Percentiles rank a stretch among this genome's conserved stretches.
phyloP scores from a whole-genome alignment of 2,888 invertebrate species.

The Stenurella melanura region DNA sequence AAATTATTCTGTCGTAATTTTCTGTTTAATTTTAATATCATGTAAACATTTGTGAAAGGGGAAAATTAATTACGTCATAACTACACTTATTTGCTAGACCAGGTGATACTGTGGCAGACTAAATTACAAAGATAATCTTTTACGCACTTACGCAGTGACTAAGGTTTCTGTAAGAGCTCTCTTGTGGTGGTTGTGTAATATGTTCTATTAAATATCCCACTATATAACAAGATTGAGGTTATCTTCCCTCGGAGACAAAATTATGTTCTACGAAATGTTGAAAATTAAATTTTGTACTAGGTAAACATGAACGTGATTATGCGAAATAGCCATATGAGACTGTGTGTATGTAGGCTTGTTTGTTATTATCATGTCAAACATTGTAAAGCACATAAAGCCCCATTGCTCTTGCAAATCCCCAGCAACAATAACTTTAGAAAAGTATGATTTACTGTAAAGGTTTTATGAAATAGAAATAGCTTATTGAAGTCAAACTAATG shows the following conservation, averaged over 20 bases:
- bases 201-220: background rate
- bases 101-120: constrained; percentile 13
- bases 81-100: constrained; percentile 22
- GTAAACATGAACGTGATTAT: too few species aligned
- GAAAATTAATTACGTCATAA: constrained; percentile 26
- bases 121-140: constrained; percentile 37
- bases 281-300: background rate
- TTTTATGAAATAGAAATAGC: too few species aligned
- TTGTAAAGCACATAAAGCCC: too few species aligned
- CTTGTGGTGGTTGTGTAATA: background rate
- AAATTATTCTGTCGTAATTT: too few species aligned
- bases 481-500: too few species aligned
- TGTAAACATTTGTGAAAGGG: constrained; percentile 1
- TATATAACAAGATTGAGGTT: background rate
- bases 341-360: too few species aligned
- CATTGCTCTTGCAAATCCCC: too few species aligned
- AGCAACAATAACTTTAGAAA: too few species aligned
- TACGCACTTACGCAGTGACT: constrained; percentile 12
- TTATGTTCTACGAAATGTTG: background rate
- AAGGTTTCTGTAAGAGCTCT: constrained; percentile 1
- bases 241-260: background rate
- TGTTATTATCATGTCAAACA: too few species aligned
- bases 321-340: too few species aligned
- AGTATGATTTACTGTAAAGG: too few species aligned
- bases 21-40: background rate